Percentiles rank a stretch among this genome's conserved stretches.
These are phyloP conservation scores for Periophthalmus magnuspinnatus DNA, from an alignment of 2,797 vertebrate species.

Conservation along the genomic window DNA sequence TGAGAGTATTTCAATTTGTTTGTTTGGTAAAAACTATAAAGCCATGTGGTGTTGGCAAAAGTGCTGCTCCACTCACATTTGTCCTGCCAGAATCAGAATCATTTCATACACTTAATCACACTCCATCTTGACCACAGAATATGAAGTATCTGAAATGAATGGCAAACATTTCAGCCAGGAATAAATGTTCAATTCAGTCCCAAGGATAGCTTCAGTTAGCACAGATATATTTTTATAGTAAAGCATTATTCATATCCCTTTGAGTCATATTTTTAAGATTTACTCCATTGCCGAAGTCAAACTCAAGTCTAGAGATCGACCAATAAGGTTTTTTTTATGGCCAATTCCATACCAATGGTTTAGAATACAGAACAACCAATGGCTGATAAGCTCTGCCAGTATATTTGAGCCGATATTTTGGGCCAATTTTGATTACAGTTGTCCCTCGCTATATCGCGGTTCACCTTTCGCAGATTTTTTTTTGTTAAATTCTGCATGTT, in stretches of 20 bases:
- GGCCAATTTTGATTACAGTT: too few species aligned
- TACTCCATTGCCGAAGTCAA: neutral
- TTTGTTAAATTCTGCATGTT: too few species aligned
- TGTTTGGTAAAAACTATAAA: conserved; percentile 22
- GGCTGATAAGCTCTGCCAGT: too few species aligned
- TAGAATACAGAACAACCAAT: too few species aligned
- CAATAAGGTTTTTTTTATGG: too few species aligned
- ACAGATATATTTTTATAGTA: neutral
- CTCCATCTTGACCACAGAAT: conserved; percentile 1
- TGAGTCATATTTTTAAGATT: neutral
- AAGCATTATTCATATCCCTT: neutral
- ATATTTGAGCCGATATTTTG: too few species aligned
- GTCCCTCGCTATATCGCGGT: too few species aligned
- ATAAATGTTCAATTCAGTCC: neutral
- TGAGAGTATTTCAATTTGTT: conserved; percentile 36
- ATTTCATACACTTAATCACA: conserved; percentile 12
- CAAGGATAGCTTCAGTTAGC: neutral
- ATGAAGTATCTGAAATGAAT: neutral
- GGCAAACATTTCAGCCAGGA: neutral
- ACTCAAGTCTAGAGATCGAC: too few species aligned
- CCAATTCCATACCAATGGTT: too few species aligned
- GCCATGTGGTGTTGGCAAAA: conserved; percentile 7
- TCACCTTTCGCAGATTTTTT: too few species aligned
- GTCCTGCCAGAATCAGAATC: conserved; percentile 10
- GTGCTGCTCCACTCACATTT: conserved; percentile 1